A percentile compares a stretch with the other conserved stretches of the same genome.
phyloP scores from a whole-genome alignment of 1,140 invertebrate genomes.

The Diuraphis noxia region DNA sequence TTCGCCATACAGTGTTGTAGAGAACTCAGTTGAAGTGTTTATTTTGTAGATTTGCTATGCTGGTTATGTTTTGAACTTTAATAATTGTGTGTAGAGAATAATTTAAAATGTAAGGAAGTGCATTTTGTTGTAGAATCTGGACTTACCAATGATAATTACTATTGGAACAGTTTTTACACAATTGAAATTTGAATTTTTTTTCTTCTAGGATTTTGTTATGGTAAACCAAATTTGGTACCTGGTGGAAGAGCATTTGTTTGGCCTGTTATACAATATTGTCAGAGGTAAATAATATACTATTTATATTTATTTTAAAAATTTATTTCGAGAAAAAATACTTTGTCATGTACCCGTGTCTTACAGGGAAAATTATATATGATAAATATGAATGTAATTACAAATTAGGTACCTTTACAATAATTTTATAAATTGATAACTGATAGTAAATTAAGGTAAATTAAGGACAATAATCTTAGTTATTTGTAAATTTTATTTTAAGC shows the following conservation, averaged over 20 bases:
- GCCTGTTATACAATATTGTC: constrained; percentile 91
- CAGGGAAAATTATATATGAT: background rate
- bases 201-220: constrained; percentile 85
- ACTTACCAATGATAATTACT: background rate
- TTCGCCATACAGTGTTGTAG: too few relatives aligned
- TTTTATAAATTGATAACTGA: background rate
- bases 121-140: background rate
- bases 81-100: background rate
- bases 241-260: constrained; percentile 96
- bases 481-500: background rate
- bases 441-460: too few relatives aligned
- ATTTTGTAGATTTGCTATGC: background rate
- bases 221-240: constrained; percentile 86
- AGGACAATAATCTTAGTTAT: too few relatives aligned
- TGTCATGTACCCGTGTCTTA: background rate
- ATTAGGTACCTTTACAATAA: background rate
- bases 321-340: background rate
- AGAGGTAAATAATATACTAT: constrained; percentile 69
- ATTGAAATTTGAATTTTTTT: background rate
- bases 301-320: background rate
- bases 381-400: background rate
- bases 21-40: background rate
- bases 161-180: too few relatives aligned
- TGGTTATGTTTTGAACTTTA: background rate
- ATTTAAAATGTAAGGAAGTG: background rate